These are phyloP conservation scores for Hydrolagus colliei DNA, from an alignment of 2,797 vertebrate genomes.

Conservation along the genomic window DNA sequence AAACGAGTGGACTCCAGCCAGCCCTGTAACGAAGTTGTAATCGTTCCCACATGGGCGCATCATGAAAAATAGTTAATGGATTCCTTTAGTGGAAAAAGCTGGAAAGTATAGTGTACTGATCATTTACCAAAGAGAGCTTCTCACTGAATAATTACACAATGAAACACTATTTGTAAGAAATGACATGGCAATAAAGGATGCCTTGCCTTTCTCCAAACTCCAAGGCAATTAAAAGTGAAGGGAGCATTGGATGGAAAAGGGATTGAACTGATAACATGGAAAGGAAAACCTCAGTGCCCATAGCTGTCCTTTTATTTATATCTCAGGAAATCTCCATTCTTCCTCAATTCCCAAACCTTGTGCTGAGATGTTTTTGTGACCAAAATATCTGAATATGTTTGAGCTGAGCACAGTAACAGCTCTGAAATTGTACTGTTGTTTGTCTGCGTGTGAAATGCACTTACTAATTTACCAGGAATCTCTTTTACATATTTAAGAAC, in stretches of 20 bases:
- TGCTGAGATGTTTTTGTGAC: not conserved
- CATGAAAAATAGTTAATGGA: slow-evolving; percentile 33
- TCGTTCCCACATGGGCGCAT: slow-evolving; percentile 35
- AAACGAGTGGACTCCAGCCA: slow-evolving; percentile 22
- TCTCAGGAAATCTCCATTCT: not conserved
- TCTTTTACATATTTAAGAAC: not conserved
- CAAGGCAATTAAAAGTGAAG: not conserved
- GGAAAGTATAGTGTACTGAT: slow-evolving; percentile 31
- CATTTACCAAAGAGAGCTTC: not conserved
- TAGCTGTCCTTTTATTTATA: not conserved
- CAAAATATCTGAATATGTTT: not conserved
- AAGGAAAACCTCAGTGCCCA: not conserved
- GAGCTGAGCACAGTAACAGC: not conserved
- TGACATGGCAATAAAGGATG: not conserved
- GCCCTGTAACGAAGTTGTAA: slow-evolving; percentile 35
- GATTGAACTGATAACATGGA: not conserved
- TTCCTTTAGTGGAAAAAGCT: slow-evolving; percentile 33
- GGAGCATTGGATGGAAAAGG: not conserved
- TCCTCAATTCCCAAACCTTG: not conserved
- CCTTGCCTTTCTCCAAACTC: not conserved
- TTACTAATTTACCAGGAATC: not conserved
- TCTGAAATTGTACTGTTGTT: not conserved
- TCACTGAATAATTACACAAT: not conserved
- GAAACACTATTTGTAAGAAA: not conserved
- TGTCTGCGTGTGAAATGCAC: not conserved